Evolutionary conservation across 92 coral and sea anemone genomes (phyloP), one percentile per base, ranked within the genome.

Genomic region (Plumapathes pennacea): DNA sequence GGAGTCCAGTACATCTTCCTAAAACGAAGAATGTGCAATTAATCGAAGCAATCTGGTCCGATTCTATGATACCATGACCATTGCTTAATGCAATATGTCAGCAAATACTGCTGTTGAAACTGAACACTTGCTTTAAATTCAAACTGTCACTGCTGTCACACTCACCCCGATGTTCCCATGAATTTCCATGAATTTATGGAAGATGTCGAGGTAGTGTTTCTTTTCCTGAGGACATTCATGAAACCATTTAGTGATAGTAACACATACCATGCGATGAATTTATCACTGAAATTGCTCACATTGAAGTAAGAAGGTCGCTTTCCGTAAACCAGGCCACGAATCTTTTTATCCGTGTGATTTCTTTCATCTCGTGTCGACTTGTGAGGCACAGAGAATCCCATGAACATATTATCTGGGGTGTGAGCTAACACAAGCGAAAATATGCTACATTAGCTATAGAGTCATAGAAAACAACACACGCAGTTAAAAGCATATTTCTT

Each of bases 351-450:
- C 23, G 48, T 39, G 4, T 31, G 25, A 18, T 36, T 24, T 23
- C 39, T 43, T 12, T 43, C 29, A 4, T 43, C 45, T 10, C 22
- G 43, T 2, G 52, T 62, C 8, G 69, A 28, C 45, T 33, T 70
- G 38, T 39, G 81, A 5, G 89, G 95, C 5, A 86, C 84, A 18
- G 84, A 95, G 54, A 90, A 90, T 0, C 97, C 97, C 57, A 88
- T 64, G 64, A 90, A 87, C 6, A 84, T 60, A 46, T 90, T 90
- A 38, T 90, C 97, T 6, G 97, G 97, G 52, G 90, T 90, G 64
- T 87, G 97, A 5, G 97, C 96, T 90, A 57, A 18, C 43, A 46
- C 2, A 50, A 54, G 27, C 12, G 15, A 5, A 13, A 5, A 23
- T 6, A 18, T 13, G 4, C 4, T 13, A 23, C 5, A 25, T 7